Evolutionary conservation across 1,140 invertebrate genomes (phyloP).

Genomic region (Hypothenemus hampei): DNA sequence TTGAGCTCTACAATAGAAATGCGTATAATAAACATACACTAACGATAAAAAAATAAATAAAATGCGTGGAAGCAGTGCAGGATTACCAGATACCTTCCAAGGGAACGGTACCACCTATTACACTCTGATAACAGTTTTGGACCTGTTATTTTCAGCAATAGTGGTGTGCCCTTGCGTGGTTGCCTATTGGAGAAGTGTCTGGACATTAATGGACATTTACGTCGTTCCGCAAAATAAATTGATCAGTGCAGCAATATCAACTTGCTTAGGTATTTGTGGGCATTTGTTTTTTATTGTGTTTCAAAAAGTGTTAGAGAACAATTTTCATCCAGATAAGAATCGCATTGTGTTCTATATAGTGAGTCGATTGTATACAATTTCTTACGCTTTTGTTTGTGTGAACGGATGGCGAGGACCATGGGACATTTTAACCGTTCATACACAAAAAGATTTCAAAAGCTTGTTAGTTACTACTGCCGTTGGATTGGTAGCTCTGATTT

Average conservation of each 20-base stretch:
- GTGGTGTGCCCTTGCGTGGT: slow-evolving; percentile 75
- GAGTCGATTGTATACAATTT: slow-evolving; percentile 68
- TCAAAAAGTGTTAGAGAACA: slow-evolving; percentile 57
- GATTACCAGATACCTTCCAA: slow-evolving; percentile 49
- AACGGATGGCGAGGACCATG: slow-evolving; percentile 81
- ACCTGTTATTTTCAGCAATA: slow-evolving; percentile 63
- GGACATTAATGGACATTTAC: slow-evolving; percentile 71
- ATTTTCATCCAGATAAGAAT: slow-evolving; percentile 61
- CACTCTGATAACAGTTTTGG: slow-evolving; percentile 60
- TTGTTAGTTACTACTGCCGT: slow-evolving; percentile 57
- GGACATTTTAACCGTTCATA: slow-evolving; percentile 66
- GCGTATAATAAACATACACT: too few species aligned
- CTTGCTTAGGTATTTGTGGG: slow-evolving; percentile 61
- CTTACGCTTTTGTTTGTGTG: slow-evolving; percentile 72
- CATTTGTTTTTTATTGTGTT: slow-evolving; percentile 62
- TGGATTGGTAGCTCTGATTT: slow-evolving; percentile 59
- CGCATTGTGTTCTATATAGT: slow-evolving; percentile 63
- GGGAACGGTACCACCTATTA: slow-evolving; percentile 51
- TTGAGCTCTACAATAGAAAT: too few species aligned
- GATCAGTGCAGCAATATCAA: slow-evolving; percentile 59
- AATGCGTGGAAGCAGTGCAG: slow-evolving; percentile 58
- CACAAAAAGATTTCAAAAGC: slow-evolving; percentile 54
- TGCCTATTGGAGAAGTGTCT: slow-evolving; percentile 80
- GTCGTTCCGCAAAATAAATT: slow-evolving; percentile 57
- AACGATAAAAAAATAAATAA: background rate